These are phyloP conservation scores for Acridotheres tristis DNA, from an alignment of 2,797 vertebrate genomes.

Conservation along the genomic window DNA sequence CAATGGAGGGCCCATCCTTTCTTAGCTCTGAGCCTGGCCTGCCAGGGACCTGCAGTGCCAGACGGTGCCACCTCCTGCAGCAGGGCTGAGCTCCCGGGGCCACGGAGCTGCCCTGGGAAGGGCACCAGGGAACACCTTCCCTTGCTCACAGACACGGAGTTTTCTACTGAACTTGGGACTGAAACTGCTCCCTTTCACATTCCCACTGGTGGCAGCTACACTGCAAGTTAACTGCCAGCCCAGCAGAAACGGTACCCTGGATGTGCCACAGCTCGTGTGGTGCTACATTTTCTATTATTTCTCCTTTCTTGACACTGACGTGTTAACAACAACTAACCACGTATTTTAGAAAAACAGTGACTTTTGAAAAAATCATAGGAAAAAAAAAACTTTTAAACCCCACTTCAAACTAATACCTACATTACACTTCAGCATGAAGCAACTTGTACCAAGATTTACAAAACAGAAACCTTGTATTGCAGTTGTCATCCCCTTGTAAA, in stretches of 20 bases:
- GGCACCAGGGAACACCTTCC: background rate
- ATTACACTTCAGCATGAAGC: background rate
- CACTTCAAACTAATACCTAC: background rate
- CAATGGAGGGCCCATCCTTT: background rate
- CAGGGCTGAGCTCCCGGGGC: rapidly evolving
- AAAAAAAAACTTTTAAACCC: background rate
- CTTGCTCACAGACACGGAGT: background rate
- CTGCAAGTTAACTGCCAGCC: background rate
- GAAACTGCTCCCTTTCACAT: background rate
- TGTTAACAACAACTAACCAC: background rate
- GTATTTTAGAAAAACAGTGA: background rate
- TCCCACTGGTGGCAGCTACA: background rate
- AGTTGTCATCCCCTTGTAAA: background rate
- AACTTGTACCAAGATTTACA: background rate
- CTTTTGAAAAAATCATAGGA: background rate
- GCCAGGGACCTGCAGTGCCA: no score
- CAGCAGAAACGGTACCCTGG: background rate
- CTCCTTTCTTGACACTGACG: background rate
- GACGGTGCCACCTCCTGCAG: background rate
- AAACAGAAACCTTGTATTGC: background rate
- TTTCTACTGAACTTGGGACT: background rate
- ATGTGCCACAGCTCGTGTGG: background rate
- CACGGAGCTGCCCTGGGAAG: background rate
- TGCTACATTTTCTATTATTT: background rate
- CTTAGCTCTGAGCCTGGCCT: background rate